phyloP scores from a whole-genome alignment of 92 coral and sea anemone species.

The Epizoanthus stellaris region DNA sequence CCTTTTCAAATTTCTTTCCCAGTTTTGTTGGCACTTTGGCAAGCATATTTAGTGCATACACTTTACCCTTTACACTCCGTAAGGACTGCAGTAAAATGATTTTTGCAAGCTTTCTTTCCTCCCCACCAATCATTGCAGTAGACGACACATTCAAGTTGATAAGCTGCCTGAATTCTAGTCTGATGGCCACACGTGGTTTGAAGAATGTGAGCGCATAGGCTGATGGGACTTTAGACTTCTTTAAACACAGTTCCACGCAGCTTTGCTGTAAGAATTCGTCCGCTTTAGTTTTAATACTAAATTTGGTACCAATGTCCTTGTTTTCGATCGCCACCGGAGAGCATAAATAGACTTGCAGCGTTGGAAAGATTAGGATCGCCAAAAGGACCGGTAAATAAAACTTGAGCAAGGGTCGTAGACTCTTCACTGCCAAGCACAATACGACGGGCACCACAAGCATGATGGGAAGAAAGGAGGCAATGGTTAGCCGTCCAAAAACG shows the following conservation, averaged over 20 bases:
- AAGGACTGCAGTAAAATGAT: conserved; percentile 79
- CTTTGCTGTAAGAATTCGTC: conserved; percentile 77
- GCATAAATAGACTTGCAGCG: conserved; percentile 88
- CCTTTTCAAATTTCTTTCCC: conserved; percentile 76
- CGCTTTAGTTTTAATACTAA: conserved; percentile 79
- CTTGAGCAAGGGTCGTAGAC: conserved; percentile 68
- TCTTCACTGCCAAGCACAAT: conserved; percentile 58
- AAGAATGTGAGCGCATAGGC: conserved; percentile 80
- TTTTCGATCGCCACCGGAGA: conserved; percentile 88
- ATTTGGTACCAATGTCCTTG: conserved; percentile 93
- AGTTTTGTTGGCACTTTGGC: conserved; percentile 86
- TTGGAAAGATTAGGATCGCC: conserved; percentile 78
- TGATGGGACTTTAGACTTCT: conserved; percentile 74
- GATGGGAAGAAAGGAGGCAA: conserved; percentile 47
- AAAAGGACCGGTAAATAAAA: conserved; percentile 61
- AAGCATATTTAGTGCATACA: conserved; percentile 78
- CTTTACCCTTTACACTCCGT: conserved; percentile 92
- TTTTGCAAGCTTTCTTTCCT: conserved; percentile 73
- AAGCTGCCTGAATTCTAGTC: conserved; percentile 72
- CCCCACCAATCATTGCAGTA: conserved; percentile 75
- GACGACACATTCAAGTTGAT: conserved; percentile 85
- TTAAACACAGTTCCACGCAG: conserved; percentile 82
- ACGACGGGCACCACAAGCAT: conserved; percentile 56
- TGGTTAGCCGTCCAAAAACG: conserved; percentile 68
- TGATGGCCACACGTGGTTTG: conserved; percentile 87